Percentiles rank a stretch among this genome's conserved stretches.
phyloP scores from a whole-genome alignment of 2,113 vertebrate genomes.

The Serilophus lunatus region DNA sequence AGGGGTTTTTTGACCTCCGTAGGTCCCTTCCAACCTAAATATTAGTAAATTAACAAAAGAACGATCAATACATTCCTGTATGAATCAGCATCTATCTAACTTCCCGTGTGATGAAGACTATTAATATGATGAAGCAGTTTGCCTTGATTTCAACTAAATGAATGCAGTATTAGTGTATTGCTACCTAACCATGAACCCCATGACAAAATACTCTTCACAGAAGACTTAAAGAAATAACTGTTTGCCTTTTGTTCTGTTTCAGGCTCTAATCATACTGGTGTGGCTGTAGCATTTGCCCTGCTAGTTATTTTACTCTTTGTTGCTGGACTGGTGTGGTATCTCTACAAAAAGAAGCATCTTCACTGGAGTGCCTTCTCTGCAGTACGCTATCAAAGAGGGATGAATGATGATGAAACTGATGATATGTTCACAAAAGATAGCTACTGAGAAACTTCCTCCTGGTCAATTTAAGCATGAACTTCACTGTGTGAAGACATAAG shows the following conservation, averaged over 20 bases:
- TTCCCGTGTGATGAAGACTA: neutral
- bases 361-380: conserved; percentile 73
- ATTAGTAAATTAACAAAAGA: neutral
- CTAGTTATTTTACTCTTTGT: conserved; percentile 69
- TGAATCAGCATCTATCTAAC: neutral
- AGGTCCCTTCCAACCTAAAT: neutral
- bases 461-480: neutral
- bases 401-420: conserved; percentile 82
- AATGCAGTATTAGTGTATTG: fast-evolving
- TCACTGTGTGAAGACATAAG: conserved; percentile 50
- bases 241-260: neutral
- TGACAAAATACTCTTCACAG: neutral
- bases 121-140: neutral
- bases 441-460: conserved; percentile 26
- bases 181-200: neutral
- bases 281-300: conserved; percentile 77
- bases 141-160: neutral
- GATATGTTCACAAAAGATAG: conserved; percentile 72
- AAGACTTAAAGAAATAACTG: neutral
- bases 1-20: neutral
- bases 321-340: conserved; percentile 61
- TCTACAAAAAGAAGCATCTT: conserved; percentile 78
- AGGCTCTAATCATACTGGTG: conserved; percentile 75
- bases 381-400: conserved; percentile 85
- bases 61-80: neutral